A percentile compares a stretch with the other conserved stretches of the same genome.
These are phyloP conservation scores for Pachyseris speciosa DNA, from an alignment of 64 coral and sea anemone genomes.

Conservation along the genomic window DNA sequence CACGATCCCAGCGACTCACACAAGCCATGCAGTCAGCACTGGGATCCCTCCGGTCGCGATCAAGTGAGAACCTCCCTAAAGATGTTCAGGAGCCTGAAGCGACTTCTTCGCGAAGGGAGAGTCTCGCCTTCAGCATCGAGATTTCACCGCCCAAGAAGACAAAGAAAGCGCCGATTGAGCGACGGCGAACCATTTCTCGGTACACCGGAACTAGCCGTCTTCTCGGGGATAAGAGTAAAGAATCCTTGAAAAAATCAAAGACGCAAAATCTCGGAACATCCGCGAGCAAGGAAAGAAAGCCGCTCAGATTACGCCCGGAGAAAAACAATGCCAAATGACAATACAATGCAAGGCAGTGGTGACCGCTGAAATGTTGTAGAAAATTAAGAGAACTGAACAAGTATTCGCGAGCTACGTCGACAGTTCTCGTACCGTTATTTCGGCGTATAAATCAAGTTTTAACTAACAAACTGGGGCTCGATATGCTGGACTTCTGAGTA, in stretches of 20 bases:
- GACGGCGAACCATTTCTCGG: constrained; percentile 57
- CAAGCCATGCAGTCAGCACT: constrained; percentile 26
- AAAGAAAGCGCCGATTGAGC: neutral
- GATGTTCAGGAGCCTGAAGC: constrained; percentile 1
- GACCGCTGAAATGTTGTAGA: too few species aligned
- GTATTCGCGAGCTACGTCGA: too few species aligned
- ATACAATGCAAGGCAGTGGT: neutral
- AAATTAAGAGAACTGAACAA: too few species aligned
- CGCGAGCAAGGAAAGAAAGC: neutral
- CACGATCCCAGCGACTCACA: constrained; percentile 10
- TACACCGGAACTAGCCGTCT: constrained; percentile 37
- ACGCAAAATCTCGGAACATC: neutral
- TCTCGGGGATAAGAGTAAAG: constrained; percentile 4
- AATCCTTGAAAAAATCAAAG: constrained; percentile 34
- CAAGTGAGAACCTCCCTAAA: constrained; percentile 42
- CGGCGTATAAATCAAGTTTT: too few species aligned
- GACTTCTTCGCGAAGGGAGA: constrained; percentile 8
- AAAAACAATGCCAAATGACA: neutral
- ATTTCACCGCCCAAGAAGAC: constrained; percentile 37
- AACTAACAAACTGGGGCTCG: too few species aligned
- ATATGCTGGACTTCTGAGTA: too few species aligned
- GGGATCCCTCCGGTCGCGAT: constrained; percentile 38
- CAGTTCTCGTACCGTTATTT: too few species aligned
- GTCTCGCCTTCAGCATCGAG: constrained; percentile 54
- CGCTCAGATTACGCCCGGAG: neutral